Evolutionary conservation across 2,797 vertebrate genomes (phyloP).

Genomic region (Artibeus jamaicensis): DNA sequence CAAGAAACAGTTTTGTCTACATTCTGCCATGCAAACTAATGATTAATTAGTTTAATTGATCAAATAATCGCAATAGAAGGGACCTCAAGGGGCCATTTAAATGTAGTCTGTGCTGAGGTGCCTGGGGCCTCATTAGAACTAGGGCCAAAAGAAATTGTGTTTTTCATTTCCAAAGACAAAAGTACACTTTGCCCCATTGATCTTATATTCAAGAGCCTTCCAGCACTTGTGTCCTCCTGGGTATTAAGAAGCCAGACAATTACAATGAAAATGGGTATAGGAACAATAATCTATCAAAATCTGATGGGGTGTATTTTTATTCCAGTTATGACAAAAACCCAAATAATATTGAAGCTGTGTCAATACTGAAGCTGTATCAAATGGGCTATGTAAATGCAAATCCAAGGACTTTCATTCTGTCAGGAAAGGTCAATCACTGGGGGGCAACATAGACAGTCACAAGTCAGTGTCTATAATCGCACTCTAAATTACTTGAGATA

Average conservation of each 20-base stretch:
- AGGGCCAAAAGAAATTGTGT: neutral
- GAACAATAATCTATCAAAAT: neutral
- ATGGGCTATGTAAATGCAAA: conserved; percentile 33
- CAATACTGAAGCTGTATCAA: neutral
- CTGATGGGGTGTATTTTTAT: conserved; percentile 3
- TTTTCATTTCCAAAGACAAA: conserved; percentile 51
- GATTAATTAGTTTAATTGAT: conserved; percentile 37
- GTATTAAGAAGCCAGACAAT: neutral
- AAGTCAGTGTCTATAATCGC: neutral
- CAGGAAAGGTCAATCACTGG: neutral
- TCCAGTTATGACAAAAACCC: neutral
- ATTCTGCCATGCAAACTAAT: conserved; percentile 46
- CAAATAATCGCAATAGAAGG: conserved; percentile 8
- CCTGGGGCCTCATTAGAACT: conserved; percentile 7
- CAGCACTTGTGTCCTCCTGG: neutral
- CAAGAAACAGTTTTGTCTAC: neutral
- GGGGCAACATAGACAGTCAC: rapidly evolving
- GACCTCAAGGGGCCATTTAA: conserved; percentile 29
- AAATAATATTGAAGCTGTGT: neutral
- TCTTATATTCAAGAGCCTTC: neutral
- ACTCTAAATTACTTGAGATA: neutral
- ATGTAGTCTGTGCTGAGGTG: neutral
- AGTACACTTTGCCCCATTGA: neutral
- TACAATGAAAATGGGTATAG: neutral
- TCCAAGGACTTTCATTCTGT: neutral